Base-by-base conservation (phyloP, 2,113 vertebrate species). In the Chaetodon trifascialis region DNA sequence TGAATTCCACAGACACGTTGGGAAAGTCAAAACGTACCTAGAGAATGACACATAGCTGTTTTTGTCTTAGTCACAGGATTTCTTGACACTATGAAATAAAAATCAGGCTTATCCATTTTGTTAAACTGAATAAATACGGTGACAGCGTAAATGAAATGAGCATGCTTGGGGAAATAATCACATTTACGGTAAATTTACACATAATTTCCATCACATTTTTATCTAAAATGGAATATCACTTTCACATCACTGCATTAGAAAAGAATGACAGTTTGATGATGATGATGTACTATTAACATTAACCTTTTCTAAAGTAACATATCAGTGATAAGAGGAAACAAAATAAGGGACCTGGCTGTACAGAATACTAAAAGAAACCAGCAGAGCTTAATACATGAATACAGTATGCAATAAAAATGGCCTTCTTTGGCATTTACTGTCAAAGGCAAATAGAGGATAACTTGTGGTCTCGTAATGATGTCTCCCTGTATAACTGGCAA, bases 401-500 rank as follows among this genome's bases (percentile, higher is more conserved):
- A 10, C 25, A 11, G 16, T 6, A 21, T 47, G 46, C 14, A 21
- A 59, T 21, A 65, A 62, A 56, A 52, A 19, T 7, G 19, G 7
- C 9, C 16, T 66, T 70, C 58, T 76, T 23, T 81, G 56, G 21
- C 12, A 65, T 75, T 74, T 75, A 64, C 17, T 63, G 49, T 44
- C 30, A 73, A 44, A 52, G 19, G 5, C 21, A 63, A 79, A 72
- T n/a, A 40, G 11, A 69, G 8, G 5, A 46, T 46, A 65, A 51
- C 15, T 11, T 66, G 42, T 34, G 23, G 17, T 36, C 42, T 58
- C 73, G 36, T 65, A 84, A 80, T 67, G 47, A 70, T 76, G 76
- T 77, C 60, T 44, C 25, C 34, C 72, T 44, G 73, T 69, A 44
- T 12, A 40, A 67, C 66, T 76, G 55, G 60, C 0, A 3, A 46